A percentile compares a stretch with the other conserved stretches of the same genome.
These are phyloP conservation scores for Carposina sasakii DNA, from an alignment of 1,140 invertebrate genomes.

Conservation along the genomic window DNA sequence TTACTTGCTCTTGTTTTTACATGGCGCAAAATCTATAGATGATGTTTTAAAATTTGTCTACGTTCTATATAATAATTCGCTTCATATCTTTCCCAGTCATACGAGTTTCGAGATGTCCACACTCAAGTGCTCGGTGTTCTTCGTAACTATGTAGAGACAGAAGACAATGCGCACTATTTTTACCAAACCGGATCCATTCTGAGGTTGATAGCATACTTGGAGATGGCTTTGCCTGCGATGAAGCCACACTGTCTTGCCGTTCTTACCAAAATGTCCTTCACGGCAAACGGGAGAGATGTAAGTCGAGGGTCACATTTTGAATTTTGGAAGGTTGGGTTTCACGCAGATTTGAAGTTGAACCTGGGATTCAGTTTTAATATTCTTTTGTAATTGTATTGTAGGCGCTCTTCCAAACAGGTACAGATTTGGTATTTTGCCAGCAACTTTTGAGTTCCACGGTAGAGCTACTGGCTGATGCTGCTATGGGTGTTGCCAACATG, in stretches of 20 bases:
- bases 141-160: slow-evolving; percentile 52
- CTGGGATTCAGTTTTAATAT: neutral
- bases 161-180: slow-evolving; percentile 49
- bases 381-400: no score
- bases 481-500: slow-evolving; percentile 63
- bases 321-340: no score
- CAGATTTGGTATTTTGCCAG: slow-evolving; percentile 59
- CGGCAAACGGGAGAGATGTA: slow-evolving; percentile 54
- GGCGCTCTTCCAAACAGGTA: slow-evolving; percentile 53
- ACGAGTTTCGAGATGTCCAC: slow-evolving; percentile 60
- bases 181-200: slow-evolving; percentile 55
- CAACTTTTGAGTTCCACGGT: slow-evolving; percentile 50
- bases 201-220: slow-evolving; percentile 56
- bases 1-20: no score
- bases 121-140: slow-evolving; percentile 47
- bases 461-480: slow-evolving; percentile 51
- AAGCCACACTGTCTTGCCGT: slow-evolving; percentile 57
- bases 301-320: no score
- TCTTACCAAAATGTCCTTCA: slow-evolving; percentile 59
- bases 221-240: slow-evolving; percentile 56
- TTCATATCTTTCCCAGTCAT: slow-evolving; percentile 38
- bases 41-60: neutral
- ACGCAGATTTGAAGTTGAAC: neutral
- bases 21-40: no score
- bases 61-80: no score